phyloP scores from a whole-genome alignment of 2,888 invertebrate species.

The Harmothoe impar region DNA sequence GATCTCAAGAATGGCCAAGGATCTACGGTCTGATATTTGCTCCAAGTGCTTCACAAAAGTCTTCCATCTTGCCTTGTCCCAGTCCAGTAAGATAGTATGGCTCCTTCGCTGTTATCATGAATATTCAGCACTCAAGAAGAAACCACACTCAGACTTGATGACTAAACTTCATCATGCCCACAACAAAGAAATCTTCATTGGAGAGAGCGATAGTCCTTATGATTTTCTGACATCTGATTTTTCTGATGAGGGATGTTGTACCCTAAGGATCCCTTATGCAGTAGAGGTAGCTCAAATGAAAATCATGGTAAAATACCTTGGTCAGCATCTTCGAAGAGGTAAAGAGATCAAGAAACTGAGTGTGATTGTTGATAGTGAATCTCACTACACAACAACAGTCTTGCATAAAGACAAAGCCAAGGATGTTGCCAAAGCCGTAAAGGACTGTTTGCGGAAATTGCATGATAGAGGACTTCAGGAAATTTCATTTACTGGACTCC shows the following conservation, averaged over 20 bases:
- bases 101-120: constrained; percentile 40
- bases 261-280: constrained; percentile 45
- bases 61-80: constrained; percentile 16
- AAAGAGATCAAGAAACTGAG: not conserved
- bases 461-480: not conserved
- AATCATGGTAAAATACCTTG: not conserved
- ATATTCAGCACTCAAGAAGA: not conserved
- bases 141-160: constrained; percentile 1
- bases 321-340: not conserved
- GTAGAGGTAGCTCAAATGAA: not conserved
- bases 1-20: constrained; percentile 14
- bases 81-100: constrained; percentile 11
- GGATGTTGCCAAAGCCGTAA: not conserved
- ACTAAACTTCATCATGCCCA: not conserved
- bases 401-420: not conserved
- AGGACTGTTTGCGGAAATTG: not conserved
- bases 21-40: not conserved
- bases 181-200: not conserved
- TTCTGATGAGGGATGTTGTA: not conserved
- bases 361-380: not conserved
- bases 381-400: not conserved
- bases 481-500: constrained; percentile 18
- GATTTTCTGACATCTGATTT: constrained; percentile 22
- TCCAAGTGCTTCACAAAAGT: constrained; percentile 16
- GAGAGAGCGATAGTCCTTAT: not conserved